Evolutionary conservation across 2,113 vertebrate genomes (phyloP).

Genomic region (Sceloporus undulatus): DNA sequence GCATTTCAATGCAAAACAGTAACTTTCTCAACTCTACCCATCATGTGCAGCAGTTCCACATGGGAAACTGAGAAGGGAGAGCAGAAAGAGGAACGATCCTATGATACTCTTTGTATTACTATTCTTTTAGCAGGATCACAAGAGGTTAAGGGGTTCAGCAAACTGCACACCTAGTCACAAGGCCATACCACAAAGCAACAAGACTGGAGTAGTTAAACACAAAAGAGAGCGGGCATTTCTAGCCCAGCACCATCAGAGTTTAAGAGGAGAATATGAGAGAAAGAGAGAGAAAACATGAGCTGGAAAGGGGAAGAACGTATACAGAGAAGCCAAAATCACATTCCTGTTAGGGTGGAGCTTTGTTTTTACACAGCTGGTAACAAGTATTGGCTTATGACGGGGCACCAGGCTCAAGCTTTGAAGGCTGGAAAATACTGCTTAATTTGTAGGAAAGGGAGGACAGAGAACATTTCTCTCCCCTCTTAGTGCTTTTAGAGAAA

Average conservation of each 20-base stretch:
- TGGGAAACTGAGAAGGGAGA: too few relatives aligned
- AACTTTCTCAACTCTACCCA: too few relatives aligned
- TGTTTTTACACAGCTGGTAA: constrained; percentile 29
- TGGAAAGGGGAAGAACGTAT: background rate
- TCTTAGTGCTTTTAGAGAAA: background rate
- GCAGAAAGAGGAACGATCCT: background rate
- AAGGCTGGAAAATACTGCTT: constrained; percentile 11
- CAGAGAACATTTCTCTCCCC: background rate
- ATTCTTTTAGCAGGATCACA: background rate
- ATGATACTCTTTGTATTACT: background rate
- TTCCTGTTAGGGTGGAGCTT: constrained; percentile 32
- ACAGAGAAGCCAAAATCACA: constrained; percentile 14
- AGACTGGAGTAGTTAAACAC: background rate
- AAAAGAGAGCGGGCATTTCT: background rate
- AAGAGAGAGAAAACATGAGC: background rate
- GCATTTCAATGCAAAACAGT: too few relatives aligned
- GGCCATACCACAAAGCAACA: background rate
- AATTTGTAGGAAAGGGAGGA: background rate
- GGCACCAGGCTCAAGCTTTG: constrained; percentile 6
- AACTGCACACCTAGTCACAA: background rate
- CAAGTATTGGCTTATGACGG: constrained; percentile 13
- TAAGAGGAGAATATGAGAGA: background rate
- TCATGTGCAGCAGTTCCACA: background rate
- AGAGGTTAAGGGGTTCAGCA: background rate
- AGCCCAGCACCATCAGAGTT: background rate